Percentiles rank a stretch among this genome's conserved stretches.
Evolutionary conservation across 2,797 vertebrate species (phyloP).

Genomic region (Myotis pilosus): DNA sequence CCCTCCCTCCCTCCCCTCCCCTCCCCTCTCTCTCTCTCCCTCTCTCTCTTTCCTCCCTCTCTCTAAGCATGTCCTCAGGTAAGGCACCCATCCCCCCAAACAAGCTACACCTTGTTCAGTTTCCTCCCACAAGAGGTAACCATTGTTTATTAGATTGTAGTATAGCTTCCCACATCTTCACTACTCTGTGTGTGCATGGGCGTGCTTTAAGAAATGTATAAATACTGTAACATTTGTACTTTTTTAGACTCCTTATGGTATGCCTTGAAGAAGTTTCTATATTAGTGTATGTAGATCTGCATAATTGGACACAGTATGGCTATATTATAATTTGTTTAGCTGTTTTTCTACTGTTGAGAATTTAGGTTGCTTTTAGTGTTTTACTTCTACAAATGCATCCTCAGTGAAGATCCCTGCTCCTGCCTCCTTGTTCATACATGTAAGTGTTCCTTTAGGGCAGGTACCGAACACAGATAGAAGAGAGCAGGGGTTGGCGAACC

Average conservation of each 20-base stretch:
- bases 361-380: neutral
- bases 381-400: constrained; percentile 16
- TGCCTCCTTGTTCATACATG: neutral
- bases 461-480: neutral
- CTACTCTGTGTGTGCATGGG: neutral
- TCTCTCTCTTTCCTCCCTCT: neutral
- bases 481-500: neutral
- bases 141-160: neutral
- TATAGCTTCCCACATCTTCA: neutral
- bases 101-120: neutral
- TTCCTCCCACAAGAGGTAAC: neutral
- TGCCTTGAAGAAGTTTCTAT: neutral
- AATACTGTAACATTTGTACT: neutral
- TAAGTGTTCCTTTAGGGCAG: neutral
- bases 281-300: neutral
- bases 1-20: no score
- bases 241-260: neutral
- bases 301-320: neutral
- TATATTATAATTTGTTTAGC: neutral
- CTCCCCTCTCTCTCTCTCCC: no score
- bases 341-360: neutral
- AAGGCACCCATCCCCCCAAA: neutral
- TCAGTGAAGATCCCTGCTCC: neutral
- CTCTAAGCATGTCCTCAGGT: neutral
- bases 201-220: neutral